Evolutionary conservation across 2,888 invertebrate species (phyloP).

Genomic region (Amblyjoppa fuscipennis): DNA sequence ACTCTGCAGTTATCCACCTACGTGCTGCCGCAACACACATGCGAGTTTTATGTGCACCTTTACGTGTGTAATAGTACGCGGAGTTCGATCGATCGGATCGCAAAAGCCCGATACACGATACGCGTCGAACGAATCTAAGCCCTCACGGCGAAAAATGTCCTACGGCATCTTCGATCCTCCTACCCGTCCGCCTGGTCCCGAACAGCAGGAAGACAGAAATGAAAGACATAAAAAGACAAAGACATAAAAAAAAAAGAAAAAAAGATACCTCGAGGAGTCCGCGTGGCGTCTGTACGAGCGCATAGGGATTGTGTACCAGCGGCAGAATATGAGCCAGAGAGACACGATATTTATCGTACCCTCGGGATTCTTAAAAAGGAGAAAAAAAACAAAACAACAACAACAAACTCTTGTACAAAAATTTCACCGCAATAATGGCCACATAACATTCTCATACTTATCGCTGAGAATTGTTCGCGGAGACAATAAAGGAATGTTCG

Average conservation of each 20-base stretch:
- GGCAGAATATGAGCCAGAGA: slow-evolving; percentile 42
- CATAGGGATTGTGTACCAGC: slow-evolving; percentile 22
- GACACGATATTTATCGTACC: slow-evolving; percentile 54
- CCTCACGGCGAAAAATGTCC: slow-evolving; percentile 51
- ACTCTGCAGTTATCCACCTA: neutral
- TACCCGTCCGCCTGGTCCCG: slow-evolving; percentile 19
- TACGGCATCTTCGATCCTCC: slow-evolving; percentile 46
- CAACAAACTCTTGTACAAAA: slow-evolving; percentile 27
- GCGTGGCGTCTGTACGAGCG: slow-evolving; percentile 54
- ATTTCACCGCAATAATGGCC: slow-evolving; percentile 46
- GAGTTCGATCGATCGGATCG: slow-evolving; percentile 57
- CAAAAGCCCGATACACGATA: slow-evolving; percentile 65
- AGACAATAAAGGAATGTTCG: slow-evolving; percentile 39
- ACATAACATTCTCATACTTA: slow-evolving; percentile 40
- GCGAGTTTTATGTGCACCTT: neutral
- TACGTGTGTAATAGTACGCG: slow-evolving; percentile 16
- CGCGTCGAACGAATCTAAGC: slow-evolving; percentile 54
- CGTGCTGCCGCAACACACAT: neutral
- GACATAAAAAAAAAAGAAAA: slow-evolving; percentile 5
- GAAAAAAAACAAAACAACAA: neutral
- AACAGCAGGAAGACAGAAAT: slow-evolving; percentile 11
- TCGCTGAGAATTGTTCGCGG: slow-evolving; percentile 44
- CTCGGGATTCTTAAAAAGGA: slow-evolving; percentile 38
- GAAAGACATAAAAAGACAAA: slow-evolving; percentile 24
- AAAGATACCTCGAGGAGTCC: slow-evolving; percentile 32